Evolutionary conservation across 1,140 invertebrate genomes (phyloP).

Genomic region (Zaprionus nigranus): DNA sequence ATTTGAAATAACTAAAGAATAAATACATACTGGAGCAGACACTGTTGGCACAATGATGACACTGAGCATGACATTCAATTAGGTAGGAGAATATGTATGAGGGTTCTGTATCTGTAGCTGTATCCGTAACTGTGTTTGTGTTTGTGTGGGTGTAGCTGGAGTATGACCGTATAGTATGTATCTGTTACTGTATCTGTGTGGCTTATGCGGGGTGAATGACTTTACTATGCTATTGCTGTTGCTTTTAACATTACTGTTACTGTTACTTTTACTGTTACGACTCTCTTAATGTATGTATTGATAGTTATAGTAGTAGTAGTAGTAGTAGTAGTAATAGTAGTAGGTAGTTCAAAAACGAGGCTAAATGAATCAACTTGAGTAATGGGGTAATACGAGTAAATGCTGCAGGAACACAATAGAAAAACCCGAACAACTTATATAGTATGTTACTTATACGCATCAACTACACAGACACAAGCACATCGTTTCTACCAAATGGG

Average conservation of each 20-base stretch:
- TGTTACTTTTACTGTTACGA: slow-evolving; percentile 24
- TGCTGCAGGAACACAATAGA: slow-evolving; percentile 46
- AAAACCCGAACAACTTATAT: slow-evolving; percentile 35
- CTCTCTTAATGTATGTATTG: slow-evolving; percentile 22
- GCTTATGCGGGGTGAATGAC: slow-evolving; percentile 58
- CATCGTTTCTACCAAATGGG: slow-evolving; percentile 66
- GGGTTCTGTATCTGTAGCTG: slow-evolving; percentile 42
- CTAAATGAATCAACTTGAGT: slow-evolving; percentile 34
- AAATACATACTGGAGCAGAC: slow-evolving; percentile 52
- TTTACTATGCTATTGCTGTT: slow-evolving; percentile 39
- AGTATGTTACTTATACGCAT: slow-evolving; percentile 42
- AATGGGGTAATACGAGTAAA: slow-evolving; percentile 38
- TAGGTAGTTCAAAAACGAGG: slow-evolving; percentile 32
- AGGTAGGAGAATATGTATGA: slow-evolving; percentile 49
- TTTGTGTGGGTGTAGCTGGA: slow-evolving; percentile 45
- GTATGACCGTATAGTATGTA: slow-evolving; percentile 25
- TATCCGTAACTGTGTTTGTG: slow-evolving; percentile 43
- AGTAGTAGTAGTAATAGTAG: background rate
- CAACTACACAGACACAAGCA: slow-evolving; percentile 81
- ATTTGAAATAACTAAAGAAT: slow-evolving; percentile 27
- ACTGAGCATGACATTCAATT: slow-evolving; percentile 64
- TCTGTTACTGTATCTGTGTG: slow-evolving; percentile 25
- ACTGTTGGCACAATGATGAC: slow-evolving; percentile 78
- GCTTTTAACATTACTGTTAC: slow-evolving; percentile 30
- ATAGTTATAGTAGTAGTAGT: slow-evolving; percentile 10